These are phyloP conservation scores for Drosophila hydei DNA, from an alignment of 1,140 invertebrate genomes.

Conservation along the genomic window DNA sequence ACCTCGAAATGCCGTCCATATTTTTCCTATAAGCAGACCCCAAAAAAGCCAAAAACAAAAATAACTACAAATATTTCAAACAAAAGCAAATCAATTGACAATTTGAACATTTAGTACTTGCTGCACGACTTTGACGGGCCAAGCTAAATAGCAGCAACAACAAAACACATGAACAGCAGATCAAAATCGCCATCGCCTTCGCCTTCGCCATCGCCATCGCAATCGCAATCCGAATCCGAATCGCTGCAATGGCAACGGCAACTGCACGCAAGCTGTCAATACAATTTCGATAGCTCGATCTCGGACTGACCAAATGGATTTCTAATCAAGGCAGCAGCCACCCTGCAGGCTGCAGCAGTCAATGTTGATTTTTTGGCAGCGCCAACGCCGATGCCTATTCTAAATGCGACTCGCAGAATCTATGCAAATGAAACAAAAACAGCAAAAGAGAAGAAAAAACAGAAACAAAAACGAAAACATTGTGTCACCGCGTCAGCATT, in stretches of 20 bases:
- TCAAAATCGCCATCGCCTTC: conserved; percentile 38
- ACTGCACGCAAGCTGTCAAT: conserved; percentile 42
- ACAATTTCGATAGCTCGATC: conserved; percentile 31
- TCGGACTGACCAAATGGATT: conserved; percentile 14
- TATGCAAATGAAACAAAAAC: conserved; percentile 76
- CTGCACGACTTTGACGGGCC: conserved; percentile 58
- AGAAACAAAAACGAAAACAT: conserved; percentile 11
- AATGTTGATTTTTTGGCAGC: conserved; percentile 31
- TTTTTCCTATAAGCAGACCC: conserved; percentile 29
- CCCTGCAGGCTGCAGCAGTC: too few relatives aligned
- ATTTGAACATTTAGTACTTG: conserved; percentile 72
- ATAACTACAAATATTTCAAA: conserved; percentile 29
- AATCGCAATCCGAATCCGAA: conserved; percentile 26
- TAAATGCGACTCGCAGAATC: conserved; percentile 68
- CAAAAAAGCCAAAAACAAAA: conserved; percentile 14
- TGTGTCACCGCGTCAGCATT: conserved; percentile 62
- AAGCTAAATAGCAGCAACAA: conserved; percentile 21
- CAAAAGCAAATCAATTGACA: conserved; percentile 70
- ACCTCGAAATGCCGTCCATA: conserved; percentile 42
- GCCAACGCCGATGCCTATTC: conserved; percentile 47
- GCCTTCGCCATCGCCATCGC: conserved; percentile 15
- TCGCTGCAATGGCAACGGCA: conserved; percentile 22
- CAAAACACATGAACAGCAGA: conserved; percentile 42
- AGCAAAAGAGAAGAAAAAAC: too few relatives aligned
- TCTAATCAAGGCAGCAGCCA: conserved; percentile 23